These are phyloP conservation scores for Parascotia fuliginaria DNA, from an alignment of 2,888 invertebrate genomes.

Conservation along the genomic window DNA sequence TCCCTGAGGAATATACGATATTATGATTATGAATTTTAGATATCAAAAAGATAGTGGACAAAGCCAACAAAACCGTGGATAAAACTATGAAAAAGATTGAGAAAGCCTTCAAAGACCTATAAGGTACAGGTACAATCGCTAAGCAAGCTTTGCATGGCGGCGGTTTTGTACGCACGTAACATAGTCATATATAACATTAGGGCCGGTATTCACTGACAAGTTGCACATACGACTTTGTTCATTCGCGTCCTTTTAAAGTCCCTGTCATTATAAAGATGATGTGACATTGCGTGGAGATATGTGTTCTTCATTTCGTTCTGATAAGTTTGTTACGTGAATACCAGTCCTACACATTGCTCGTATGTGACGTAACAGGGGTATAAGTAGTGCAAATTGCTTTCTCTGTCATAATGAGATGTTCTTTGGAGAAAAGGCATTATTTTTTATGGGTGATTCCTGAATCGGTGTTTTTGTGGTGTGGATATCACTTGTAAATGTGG, in stretches of 20 bases:
- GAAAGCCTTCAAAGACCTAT: constrained; percentile 67
- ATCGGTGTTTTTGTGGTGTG: no score
- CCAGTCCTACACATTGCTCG: constrained; percentile 17
- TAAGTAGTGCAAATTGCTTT: background rate
- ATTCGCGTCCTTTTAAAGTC: no score
- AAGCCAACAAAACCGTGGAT: constrained; percentile 66
- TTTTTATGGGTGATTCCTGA: no score
- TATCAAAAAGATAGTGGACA: constrained; percentile 60
- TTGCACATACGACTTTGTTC: no score
- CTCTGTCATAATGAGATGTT: background rate
- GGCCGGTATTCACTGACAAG: constrained; percentile 6
- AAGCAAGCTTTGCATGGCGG: constrained; percentile 59
- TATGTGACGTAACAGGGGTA: constrained; percentile 23
- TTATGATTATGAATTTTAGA: constrained; percentile 53
- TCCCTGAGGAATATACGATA: no score
- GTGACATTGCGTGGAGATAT: background rate
- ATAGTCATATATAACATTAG: constrained; percentile 7
- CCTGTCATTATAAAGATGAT: no score
- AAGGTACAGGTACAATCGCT: constrained; percentile 51
- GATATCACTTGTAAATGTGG: no score
- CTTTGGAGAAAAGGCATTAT: background rate
- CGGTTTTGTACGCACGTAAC: constrained; percentile 16
- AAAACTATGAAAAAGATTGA: constrained; percentile 67
- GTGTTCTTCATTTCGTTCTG: background rate
- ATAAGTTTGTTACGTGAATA: background rate